These are phyloP conservation scores for Hesperophylax magnus DNA, from an alignment of 1,140 invertebrate species.

Conservation along the genomic window DNA sequence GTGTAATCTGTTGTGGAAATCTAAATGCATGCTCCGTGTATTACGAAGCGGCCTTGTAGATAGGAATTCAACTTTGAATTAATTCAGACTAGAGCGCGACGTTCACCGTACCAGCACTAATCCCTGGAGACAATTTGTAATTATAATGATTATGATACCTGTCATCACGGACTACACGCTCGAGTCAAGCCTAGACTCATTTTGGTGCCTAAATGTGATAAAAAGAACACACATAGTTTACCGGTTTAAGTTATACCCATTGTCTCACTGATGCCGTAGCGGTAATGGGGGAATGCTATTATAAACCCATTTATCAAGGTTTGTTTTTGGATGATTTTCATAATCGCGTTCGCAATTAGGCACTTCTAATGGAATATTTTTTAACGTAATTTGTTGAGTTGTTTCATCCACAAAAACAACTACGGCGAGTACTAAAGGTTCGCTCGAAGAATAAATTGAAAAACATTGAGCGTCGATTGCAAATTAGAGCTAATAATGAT, in stretches of 20 bases:
- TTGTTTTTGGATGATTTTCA: slow-evolving; percentile 21
- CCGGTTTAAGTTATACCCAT: neutral
- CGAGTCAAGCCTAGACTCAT: slow-evolving; percentile 42
- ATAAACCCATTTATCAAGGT: slow-evolving; percentile 44
- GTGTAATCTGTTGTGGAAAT: neutral
- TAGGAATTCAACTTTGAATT: slow-evolving; percentile 21
- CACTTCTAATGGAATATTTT: slow-evolving; percentile 19
- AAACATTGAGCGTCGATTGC: neutral
- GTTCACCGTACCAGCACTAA: slow-evolving; percentile 43
- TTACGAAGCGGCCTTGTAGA: slow-evolving; percentile 10
- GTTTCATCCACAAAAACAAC: neutral
- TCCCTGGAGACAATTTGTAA: slow-evolving; percentile 53
- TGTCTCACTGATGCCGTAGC: slow-evolving; percentile 6
- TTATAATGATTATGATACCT: slow-evolving; percentile 56
- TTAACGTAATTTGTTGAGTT: neutral
- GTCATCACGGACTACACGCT: slow-evolving; percentile 47
- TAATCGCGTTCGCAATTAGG: slow-evolving; percentile 32
- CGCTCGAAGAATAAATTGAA: slow-evolving; percentile 21
- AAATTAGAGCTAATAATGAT: no score
- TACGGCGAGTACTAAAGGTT: neutral
- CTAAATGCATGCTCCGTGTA: slow-evolving; percentile 1
- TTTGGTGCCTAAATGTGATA: slow-evolving; percentile 49
- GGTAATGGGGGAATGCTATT: slow-evolving; percentile 23
- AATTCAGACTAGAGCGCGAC: slow-evolving; percentile 18
- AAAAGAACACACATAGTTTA: slow-evolving; percentile 30